A percentile compares a stretch with the other conserved stretches of the same genome.
Conservation (phyloP, 1,140 invertebrate genomes). For the Dendrolimus kikuchii region DNA sequence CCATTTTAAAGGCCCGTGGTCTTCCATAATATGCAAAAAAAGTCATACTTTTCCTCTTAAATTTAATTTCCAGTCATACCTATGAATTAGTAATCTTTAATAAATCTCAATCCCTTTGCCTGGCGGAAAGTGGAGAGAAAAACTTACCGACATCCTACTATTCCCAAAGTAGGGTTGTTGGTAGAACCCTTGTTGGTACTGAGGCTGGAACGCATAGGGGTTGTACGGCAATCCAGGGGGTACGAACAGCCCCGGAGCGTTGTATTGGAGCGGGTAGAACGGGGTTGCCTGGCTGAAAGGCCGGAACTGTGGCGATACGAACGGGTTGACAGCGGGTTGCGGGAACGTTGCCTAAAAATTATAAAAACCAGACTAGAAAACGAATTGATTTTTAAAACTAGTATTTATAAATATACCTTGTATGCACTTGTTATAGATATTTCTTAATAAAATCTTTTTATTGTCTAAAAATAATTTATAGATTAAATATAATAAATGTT, state of each 20-base stretch:
- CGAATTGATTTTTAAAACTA: too few species aligned
- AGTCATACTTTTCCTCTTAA: too few species aligned
- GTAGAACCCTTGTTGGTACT: constrained; percentile 46
- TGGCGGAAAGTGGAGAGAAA: neutral
- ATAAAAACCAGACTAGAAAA: neutral
- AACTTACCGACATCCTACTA: constrained; percentile 60
- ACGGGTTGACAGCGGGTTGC: constrained; percentile 32
- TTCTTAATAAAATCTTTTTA: too few species aligned
- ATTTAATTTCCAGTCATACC: too few species aligned
- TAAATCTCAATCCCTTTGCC: too few species aligned
- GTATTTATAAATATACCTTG: too few species aligned
- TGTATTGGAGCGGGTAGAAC: constrained; percentile 53
- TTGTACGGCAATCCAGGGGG: constrained; percentile 34
- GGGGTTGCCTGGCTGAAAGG: constrained; percentile 38
- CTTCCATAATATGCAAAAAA: too few species aligned
- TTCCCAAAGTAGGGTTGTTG: constrained; percentile 49
- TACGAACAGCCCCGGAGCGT: constrained; percentile 32
- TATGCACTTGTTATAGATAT: too few species aligned
- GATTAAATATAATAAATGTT: too few species aligned
- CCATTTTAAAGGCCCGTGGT: too few species aligned
- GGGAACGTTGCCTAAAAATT: constrained; percentile 33
- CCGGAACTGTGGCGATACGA: constrained; percentile 41
- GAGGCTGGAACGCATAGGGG: constrained; percentile 25
- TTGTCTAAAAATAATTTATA: too few species aligned
- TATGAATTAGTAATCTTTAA: too few species aligned